Base-by-base conservation (phyloP, 2,113 vertebrate genomes). In the Mormyrus lacerda region DNA sequence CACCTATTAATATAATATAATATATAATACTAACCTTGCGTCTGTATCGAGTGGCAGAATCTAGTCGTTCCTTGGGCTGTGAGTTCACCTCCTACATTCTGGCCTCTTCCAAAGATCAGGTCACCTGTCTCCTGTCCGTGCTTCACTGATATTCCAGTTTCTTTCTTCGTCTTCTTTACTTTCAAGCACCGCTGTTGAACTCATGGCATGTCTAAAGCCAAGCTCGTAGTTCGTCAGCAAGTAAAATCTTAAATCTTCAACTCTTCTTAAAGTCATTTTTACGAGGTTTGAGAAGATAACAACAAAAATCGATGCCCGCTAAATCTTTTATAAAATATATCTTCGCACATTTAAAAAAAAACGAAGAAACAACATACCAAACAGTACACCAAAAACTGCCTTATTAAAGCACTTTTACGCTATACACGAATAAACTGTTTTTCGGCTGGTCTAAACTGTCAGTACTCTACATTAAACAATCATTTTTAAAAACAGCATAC, bases 1-100 rank as follows among this genome's bases (percentile, higher is more conserved):
- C 15, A 45, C 42, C 6, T 39, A 8, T 21, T 21, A 39, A n/a
- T n/a, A 44, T 21, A 39, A n/a, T n/a, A 44, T 45, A 83, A 44
- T 83, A 45, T 11, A 44, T 44, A n/a, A 45, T 4, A 94, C 95
- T 94, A 2, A 95, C 95, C 95, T 95, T 93, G 89, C 87, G 1
- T 90, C 47, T 58, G 85, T 89, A 88, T n/a, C 3, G 82, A 79
- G 42, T 27, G 19, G 79, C 39, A 47, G 82, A 84, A 47, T n/a
- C 8, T 27, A 39, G 42, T 21, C 39, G 82, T 24, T 45, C 21
- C 42, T 39, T 47, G 44, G 82, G 17, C 82, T 47, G 15, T 47
- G 6, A 21, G 44, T 45, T 47, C 42, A 47, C 19, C 3, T 21
- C 79, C 39, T 21, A 21, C 21, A 47, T 84, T 47, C 44, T 84